Conservation (phyloP, 1,140 invertebrate genomes). For the Pseudomyrmex pallidus region DNA sequence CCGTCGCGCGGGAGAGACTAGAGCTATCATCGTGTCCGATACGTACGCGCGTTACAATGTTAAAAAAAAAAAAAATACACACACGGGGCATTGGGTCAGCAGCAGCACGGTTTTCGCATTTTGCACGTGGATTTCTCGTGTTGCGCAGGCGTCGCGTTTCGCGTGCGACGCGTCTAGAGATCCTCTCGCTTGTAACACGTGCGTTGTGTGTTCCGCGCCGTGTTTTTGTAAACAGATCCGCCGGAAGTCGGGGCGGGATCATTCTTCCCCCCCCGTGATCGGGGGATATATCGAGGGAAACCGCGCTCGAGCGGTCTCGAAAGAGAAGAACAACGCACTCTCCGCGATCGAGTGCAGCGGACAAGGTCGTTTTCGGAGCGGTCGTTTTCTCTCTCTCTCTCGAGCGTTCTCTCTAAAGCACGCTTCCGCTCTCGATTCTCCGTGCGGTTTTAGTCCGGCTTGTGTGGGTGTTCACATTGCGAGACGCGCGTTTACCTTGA, state of each 20-base stretch:
- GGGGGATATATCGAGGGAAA: not conserved
- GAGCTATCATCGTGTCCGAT: no score
- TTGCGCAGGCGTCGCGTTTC: slow-evolving; percentile 22
- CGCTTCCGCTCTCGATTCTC: slow-evolving; percentile 76
- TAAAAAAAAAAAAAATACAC: not conserved
- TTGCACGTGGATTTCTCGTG: slow-evolving; percentile 41
- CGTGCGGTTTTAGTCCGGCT: slow-evolving; percentile 18
- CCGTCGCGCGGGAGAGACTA: no score
- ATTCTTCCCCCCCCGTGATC: not conserved
- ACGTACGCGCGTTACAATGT: no score
- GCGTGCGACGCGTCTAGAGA: slow-evolving; percentile 34
- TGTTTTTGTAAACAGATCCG: slow-evolving; percentile 38
- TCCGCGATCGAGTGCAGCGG: slow-evolving; percentile 62
- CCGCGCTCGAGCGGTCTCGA: slow-evolving; percentile 15
- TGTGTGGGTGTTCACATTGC: slow-evolving; percentile 55
- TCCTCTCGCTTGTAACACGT: slow-evolving; percentile 15
- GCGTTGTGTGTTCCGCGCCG: slow-evolving; percentile 2
- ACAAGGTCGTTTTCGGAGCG: slow-evolving; percentile 62
- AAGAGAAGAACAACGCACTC: slow-evolving; percentile 10
- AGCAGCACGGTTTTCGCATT: slow-evolving; percentile 32
- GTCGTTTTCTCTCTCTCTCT: not conserved
- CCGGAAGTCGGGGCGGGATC: slow-evolving; percentile 15
- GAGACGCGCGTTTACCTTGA: slow-evolving; percentile 32
- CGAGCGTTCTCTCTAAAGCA: slow-evolving; percentile 56
- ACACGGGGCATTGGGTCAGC: not conserved